Evolutionary conservation across 2,888 invertebrate species (phyloP).

Genomic region (Stenodema calcarata): DNA sequence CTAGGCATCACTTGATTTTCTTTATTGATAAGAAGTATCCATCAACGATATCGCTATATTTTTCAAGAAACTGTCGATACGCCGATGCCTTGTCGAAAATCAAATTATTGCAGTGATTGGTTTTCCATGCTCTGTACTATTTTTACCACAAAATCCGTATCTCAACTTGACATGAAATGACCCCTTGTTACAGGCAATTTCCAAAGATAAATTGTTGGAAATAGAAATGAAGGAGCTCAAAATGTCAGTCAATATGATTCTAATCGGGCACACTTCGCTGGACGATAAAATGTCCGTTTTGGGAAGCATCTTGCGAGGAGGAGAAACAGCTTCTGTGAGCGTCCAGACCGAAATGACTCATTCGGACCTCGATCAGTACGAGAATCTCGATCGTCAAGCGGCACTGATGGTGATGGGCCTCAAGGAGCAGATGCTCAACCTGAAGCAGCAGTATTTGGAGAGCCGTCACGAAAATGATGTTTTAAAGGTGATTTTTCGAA

Average conservation of each 20-base stretch:
- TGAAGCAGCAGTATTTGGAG: conserved; percentile 38
- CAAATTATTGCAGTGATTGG: background rate
- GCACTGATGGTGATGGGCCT: conserved; percentile 38
- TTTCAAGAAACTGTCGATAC: no score
- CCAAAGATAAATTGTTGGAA: conserved; percentile 9
- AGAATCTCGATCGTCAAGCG: conserved; percentile 26
- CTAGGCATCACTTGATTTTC: no score
- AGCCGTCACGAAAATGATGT: conserved; percentile 26
- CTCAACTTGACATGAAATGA: no score
- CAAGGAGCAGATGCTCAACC: conserved; percentile 19
- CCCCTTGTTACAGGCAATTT: background rate
- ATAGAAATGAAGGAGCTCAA: conserved; percentile 16
- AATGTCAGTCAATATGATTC: background rate
- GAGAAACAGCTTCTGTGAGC: conserved; percentile 5
- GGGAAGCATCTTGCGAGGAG: background rate
- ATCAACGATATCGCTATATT: no score
- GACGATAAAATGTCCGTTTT: conserved; percentile 17
- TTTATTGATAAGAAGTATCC: no score
- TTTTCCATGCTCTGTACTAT: no score
- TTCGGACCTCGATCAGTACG: conserved; percentile 39
- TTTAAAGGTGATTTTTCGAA: background rate
- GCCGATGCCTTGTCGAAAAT: no score
- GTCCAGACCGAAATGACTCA: conserved; percentile 30
- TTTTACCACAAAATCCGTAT: no score
- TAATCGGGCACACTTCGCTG: background rate